These are phyloP conservation scores for Ctenoplectra terminalis DNA, from an alignment of 1,140 invertebrate species.

Conservation along the genomic window DNA sequence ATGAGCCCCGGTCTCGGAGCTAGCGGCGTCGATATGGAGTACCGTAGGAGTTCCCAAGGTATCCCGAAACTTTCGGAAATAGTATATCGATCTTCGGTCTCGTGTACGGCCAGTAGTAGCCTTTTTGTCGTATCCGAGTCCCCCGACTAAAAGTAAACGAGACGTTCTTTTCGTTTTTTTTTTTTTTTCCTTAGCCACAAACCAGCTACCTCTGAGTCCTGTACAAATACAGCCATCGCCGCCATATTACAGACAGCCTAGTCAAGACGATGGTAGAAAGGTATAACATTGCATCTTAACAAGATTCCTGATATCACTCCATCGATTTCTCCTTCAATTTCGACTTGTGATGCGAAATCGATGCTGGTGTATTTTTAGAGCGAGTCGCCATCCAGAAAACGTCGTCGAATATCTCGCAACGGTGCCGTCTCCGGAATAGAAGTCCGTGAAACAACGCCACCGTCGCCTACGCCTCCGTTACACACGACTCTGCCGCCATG, in stretches of 20 bases:
- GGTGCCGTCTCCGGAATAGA: constrained; percentile 77
- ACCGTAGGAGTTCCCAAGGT: constrained; percentile 78
- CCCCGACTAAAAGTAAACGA: not conserved
- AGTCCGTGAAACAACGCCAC: constrained; percentile 75
- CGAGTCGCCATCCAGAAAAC: constrained; percentile 79
- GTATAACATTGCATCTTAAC: constrained; percentile 60
- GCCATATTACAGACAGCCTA: constrained; percentile 81
- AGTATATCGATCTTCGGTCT: not conserved
- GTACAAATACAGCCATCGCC: constrained; percentile 82
- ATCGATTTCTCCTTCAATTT: not conserved
- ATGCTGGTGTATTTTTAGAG: constrained; percentile 66
- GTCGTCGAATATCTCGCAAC: constrained; percentile 79
- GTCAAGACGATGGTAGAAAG: constrained; percentile 83
- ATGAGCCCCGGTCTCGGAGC: constrained; percentile 78
- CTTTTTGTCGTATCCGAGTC: not conserved
- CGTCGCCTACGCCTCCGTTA: constrained; percentile 72
- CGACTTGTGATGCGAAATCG: not conserved
- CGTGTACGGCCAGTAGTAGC: not conserved
- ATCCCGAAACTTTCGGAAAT: not conserved
- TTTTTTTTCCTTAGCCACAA: constrained; percentile 75
- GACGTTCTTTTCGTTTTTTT: constrained; percentile 53
- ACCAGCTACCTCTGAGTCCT: constrained; percentile 80
- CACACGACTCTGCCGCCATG: constrained; percentile 73
- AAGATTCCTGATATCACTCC: too few relatives aligned
- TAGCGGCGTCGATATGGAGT: constrained; percentile 79